These are phyloP conservation scores for Hiodon tergisus DNA, from an alignment of 2,113 vertebrate species.

Conservation along the genomic window DNA sequence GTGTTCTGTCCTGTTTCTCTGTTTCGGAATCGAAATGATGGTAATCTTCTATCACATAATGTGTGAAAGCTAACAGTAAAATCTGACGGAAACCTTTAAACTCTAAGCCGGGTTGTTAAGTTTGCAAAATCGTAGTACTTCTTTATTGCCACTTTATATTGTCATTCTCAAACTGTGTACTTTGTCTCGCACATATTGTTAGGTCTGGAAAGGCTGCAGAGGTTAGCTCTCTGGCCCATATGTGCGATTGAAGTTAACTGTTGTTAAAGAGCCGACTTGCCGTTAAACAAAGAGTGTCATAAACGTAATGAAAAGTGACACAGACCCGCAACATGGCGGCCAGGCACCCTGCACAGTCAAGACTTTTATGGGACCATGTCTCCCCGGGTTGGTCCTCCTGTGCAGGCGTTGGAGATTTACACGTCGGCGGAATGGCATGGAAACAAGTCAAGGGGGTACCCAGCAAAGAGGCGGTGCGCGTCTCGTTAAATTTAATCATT, in stretches of 20 bases:
- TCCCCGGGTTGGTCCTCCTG: conserved; percentile 19
- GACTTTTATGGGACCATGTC: conserved; percentile 13
- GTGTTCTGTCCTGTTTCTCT: neutral
- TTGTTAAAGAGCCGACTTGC: conserved; percentile 4
- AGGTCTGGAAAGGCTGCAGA: neutral
- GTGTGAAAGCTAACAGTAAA: neutral
- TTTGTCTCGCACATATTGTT: neutral
- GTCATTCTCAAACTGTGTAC: neutral
- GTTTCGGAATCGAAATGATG: neutral
- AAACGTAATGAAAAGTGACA: conserved; percentile 17
- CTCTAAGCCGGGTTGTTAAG: neutral
- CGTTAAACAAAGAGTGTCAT: neutral
- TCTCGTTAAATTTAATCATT: conserved; percentile 61
- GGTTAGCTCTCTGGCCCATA: neutral
- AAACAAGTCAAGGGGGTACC: conserved; percentile 45
- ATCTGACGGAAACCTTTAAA: neutral
- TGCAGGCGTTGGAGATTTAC: conserved; percentile 43
- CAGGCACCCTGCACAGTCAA: neutral
- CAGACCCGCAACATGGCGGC: neutral
- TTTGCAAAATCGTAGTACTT: neutral
- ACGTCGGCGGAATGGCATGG: conserved; percentile 43
- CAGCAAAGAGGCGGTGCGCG: conserved; percentile 40
- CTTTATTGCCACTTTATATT: neutral
- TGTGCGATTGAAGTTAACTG: conserved; percentile 15
- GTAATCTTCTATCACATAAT: neutral